A percentile compares a stretch with the other conserved stretches of the same genome.
These are phyloP conservation scores for Polia nebulosa DNA, from an alignment of 2,888 invertebrate genomes.

Conservation along the genomic window DNA sequence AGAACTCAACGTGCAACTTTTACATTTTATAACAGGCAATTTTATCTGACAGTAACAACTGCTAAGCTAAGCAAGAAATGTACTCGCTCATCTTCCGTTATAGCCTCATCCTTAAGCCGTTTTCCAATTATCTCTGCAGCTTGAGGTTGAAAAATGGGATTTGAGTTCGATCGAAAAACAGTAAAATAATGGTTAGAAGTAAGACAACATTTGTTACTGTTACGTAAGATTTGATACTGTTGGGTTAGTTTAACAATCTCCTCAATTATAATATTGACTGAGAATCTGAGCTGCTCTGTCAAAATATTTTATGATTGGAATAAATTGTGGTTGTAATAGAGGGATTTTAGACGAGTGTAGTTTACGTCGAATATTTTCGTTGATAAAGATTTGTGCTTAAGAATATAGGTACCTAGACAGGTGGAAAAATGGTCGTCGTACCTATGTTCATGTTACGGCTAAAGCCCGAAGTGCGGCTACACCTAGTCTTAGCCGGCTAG, in stretches of 20 bases:
- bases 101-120: conserved; percentile 22
- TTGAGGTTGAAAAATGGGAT: conserved; percentile 52
- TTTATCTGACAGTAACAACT: no score
- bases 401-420: background rate
- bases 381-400: background rate
- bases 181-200: conserved; percentile 36
- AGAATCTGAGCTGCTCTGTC: background rate
- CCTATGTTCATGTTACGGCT: no score
- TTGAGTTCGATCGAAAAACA: conserved; percentile 31
- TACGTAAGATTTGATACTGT: no score
- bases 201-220: conserved; percentile 33
- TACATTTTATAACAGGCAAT: no score
- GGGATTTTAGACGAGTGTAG: background rate
- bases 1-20: no score
- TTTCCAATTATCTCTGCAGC: conserved; percentile 59
- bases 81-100: conserved; percentile 20
- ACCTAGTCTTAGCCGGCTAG: no score
- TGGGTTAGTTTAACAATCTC: conserved; percentile 14
- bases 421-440: no score
- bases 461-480: no score
- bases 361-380: background rate
- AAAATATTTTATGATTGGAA: conserved; percentile 3
- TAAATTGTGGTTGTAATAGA: background rate
- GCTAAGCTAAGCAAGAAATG: no score
- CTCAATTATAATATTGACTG: conserved; percentile 15